Base-by-base conservation (phyloP, 2,797 vertebrate species). In the Gambusia yucatana region DNA sequence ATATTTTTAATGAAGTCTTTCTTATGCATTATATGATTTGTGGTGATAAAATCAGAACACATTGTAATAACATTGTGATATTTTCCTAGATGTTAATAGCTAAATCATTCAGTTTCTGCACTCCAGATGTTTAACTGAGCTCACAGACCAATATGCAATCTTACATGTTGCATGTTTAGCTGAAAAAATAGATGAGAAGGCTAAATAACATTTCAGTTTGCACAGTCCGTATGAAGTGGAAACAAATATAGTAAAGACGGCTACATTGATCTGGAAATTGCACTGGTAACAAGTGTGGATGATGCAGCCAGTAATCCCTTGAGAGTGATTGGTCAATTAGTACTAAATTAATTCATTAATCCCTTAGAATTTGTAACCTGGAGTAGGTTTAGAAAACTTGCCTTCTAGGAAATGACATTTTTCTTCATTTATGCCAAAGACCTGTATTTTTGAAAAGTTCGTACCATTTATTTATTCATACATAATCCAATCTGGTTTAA, bases 281-380 rank as follows among this genome's bases (percentile, higher is more conserved):
- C 47, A 46, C 57, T 41, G 65, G 41, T 70, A 82, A 77, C 39
- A 43, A 81, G 46, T 80, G 17, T 43, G 0, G 14, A 57, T 65
- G 74, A 50, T 47, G 25, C 36, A 71, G 57, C 63, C 33, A 76
- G 10, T 82, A 46, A 73, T 84, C 57, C 72, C 74, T 81, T 41
- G 0, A 52, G 39, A 55, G 46, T 9, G 33, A 36, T 46, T 76
- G 4, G 1, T 79, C 44, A 43, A 63, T 28, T 63, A 78, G 3
- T 79, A 43, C 25, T 70, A 30, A 70, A 41, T 43, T 22, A 74
- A 73, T 70, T 76, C 44, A 47, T 70, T 6, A 47, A 76, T 72
- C 33, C 20, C 63, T 25, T n/a, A 69, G 16, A 67, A 78, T 74
- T 77, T 82, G 71, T 85, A 75, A 78, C 61, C 43, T 72, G 46